These are phyloP conservation scores for Oceanodroma tethys DNA, from an alignment of 2,113 vertebrate genomes.

Conservation along the genomic window DNA sequence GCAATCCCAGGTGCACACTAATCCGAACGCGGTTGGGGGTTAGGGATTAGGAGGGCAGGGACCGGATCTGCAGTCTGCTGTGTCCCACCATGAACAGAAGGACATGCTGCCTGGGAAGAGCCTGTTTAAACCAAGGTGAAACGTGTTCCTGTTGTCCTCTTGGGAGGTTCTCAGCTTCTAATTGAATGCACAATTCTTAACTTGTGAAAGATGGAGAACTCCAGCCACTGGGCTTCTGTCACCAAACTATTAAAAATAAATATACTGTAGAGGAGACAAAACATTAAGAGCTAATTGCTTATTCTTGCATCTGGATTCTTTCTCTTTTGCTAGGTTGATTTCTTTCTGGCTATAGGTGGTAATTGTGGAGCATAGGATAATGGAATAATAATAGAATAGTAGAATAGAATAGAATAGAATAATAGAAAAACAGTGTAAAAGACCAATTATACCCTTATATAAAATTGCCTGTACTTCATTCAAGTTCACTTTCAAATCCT, in stretches of 20 bases:
- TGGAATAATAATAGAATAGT: background rate
- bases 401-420: no score
- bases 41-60: background rate
- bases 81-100: background rate
- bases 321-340: background rate
- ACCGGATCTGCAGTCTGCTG: background rate
- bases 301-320: background rate
- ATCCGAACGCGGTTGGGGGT: accelerated
- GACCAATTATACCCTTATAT: background rate
- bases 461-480: background rate
- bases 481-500: background rate
- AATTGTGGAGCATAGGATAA: background rate
- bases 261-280: background rate
- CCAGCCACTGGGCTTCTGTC: background rate
- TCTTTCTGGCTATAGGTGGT: background rate
- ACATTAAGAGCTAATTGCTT: background rate
- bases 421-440: background rate
- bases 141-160: background rate
- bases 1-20: accelerated
- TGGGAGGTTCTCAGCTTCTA: background rate
- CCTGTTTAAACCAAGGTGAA: background rate
- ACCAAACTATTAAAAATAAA: constrained; percentile 36
- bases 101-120: background rate
- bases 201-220: background rate
- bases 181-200: background rate